Conservation (phyloP, 2,888 invertebrate species). For the Pollenia angustigena region DNA sequence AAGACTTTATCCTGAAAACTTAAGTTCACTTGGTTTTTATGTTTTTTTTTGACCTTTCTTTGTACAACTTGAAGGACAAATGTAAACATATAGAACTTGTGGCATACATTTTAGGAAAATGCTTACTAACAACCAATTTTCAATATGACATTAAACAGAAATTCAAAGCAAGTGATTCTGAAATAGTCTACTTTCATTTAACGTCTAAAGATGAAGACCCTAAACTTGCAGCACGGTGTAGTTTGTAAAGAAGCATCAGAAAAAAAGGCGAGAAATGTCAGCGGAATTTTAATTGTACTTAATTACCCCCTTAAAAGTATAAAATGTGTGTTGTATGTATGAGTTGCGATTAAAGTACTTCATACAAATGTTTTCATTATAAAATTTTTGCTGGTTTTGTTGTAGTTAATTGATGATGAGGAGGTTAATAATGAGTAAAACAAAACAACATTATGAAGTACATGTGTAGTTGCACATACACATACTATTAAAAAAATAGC, state of each 20-base stretch:
- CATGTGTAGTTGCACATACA: conserved; percentile 14
- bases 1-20: too few species aligned
- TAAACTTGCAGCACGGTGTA: background rate
- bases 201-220: too few species aligned
- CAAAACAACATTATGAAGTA: conserved; percentile 62
- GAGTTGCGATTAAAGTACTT: conserved; percentile 57
- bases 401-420: conserved; percentile 72
- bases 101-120: too few species aligned
- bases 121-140: too few species aligned
- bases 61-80: too few species aligned
- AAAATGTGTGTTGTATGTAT: conserved; percentile 53
- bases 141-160: too few species aligned
- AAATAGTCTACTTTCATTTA: too few species aligned
- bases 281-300: conserved; percentile 74
- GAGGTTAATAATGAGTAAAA: conserved; percentile 73
- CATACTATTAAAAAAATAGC: conserved; percentile 18
- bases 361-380: conserved; percentile 71
- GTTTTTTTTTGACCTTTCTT: too few species aligned
- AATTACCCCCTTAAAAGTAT: conserved; percentile 71
- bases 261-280: conserved; percentile 72
- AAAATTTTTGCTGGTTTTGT: conserved; percentile 59
- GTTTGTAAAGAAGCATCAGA: conserved; percentile 52
- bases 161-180: too few species aligned
- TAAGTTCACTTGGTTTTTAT: too few species aligned
- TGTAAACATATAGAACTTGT: too few species aligned